Conservation (phyloP, 2,888 invertebrate genomes). For the Kryphioiulus occultus region DNA sequence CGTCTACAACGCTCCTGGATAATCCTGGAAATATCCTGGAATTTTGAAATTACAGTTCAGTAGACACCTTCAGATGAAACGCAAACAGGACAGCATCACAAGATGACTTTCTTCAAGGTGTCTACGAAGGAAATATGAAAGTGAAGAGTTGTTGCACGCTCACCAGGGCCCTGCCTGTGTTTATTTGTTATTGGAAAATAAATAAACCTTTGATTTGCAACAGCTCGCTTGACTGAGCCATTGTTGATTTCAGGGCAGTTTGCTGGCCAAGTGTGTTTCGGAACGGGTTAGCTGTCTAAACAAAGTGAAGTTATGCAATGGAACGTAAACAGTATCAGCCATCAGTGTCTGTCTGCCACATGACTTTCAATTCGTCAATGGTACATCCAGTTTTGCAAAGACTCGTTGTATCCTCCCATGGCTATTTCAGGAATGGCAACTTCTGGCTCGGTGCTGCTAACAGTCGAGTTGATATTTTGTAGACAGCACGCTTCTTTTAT, state of each 20-base stretch:
- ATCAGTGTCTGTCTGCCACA: background rate
- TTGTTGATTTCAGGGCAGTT: background rate
- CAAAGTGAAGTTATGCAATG: slow-evolving; percentile 1
- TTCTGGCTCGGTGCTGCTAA: background rate
- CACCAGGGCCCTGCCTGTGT: background rate
- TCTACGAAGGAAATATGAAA: background rate
- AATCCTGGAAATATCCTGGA: no score
- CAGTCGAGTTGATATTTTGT: background rate
- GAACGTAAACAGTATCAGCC: background rate
- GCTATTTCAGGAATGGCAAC: background rate
- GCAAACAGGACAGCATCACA: no score
- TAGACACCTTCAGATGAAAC: no score
- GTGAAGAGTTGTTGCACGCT: background rate
- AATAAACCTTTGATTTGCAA: slow-evolving; percentile 3
- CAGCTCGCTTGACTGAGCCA: background rate
- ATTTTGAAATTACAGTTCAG: no score
- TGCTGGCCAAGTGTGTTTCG: background rate
- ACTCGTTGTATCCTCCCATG: background rate
- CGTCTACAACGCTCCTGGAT: no score
- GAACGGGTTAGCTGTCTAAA: slow-evolving; percentile 29
- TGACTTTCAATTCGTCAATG: background rate
- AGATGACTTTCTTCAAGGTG: background rate
- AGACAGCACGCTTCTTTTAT: background rate
- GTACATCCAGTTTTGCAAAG: background rate
- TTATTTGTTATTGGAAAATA: slow-evolving; percentile 19